Evolutionary conservation across 92 coral and sea anemone species (phyloP).

Genomic region (Palythoa grandiflora): DNA sequence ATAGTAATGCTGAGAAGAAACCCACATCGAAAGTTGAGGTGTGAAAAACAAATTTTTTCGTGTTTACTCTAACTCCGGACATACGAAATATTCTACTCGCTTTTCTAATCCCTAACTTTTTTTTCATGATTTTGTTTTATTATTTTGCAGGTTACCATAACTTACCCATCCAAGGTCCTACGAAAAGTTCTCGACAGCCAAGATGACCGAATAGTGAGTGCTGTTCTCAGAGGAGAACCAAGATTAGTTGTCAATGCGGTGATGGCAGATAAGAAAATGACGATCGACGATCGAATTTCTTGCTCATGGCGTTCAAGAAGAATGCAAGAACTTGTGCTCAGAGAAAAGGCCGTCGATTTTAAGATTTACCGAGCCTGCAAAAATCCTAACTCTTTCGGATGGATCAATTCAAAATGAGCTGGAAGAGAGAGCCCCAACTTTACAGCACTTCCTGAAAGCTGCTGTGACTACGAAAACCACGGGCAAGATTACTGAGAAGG

Average conservation of each 20-base stretch:
- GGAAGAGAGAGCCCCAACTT: slow-evolving; percentile 50
- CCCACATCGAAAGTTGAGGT: too few relatives aligned
- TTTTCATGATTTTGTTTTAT: not conserved
- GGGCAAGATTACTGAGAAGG: not conserved
- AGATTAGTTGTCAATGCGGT: slow-evolving; percentile 12
- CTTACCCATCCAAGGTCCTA: not conserved
- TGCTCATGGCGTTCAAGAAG: slow-evolving; percentile 21
- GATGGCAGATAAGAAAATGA: slow-evolving; percentile 14
- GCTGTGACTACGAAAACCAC: slow-evolving; percentile 15
- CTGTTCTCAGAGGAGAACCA: not conserved
- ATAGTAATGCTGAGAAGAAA: too few relatives aligned
- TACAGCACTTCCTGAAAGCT: slow-evolving; percentile 50
- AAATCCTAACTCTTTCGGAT: slow-evolving; percentile 34
- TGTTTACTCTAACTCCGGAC: too few relatives aligned
- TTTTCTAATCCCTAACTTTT: not conserved
- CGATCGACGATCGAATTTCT: not conserved
- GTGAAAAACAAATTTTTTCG: too few relatives aligned
- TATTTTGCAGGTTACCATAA: slow-evolving; percentile 4
- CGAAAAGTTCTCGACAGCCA: slow-evolving; percentile 13
- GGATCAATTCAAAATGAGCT: slow-evolving; percentile 34
- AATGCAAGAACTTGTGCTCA: slow-evolving; percentile 54
- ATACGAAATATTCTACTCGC: not conserved
- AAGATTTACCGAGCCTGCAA: slow-evolving; percentile 41
- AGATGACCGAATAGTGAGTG: slow-evolving; percentile 11
- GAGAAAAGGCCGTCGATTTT: slow-evolving; percentile 44